Conservation (phyloP, 92 coral and sea anemone genomes). For the Parazoanthus swiftii region DNA sequence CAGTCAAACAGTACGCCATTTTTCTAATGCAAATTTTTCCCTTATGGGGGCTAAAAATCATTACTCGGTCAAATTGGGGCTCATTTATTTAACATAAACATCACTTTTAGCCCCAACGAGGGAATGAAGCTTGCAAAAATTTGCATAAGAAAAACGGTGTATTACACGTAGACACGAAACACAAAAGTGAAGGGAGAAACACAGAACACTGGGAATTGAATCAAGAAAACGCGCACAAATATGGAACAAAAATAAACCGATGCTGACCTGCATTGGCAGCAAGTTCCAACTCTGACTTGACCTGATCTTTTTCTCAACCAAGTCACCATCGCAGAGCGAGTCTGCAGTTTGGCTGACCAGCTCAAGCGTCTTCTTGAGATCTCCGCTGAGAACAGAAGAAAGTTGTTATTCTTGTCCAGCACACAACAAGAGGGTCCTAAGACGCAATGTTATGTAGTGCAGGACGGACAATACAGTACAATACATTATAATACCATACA, state of each 20-base stretch:
- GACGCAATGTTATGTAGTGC: not conserved
- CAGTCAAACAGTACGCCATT: not conserved
- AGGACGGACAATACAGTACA: not conserved
- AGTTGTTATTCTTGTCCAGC: not conserved
- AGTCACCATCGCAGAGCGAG: slow-evolving; percentile 85
- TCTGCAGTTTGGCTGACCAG: slow-evolving; percentile 87
- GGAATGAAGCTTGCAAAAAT: too few species aligned
- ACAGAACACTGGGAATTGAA: not conserved
- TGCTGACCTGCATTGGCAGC: slow-evolving; percentile 83
- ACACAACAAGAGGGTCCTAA: not conserved
- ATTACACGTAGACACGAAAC: too few species aligned
- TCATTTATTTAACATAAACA: too few species aligned
- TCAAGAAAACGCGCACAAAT: not conserved
- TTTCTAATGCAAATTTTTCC: too few species aligned
- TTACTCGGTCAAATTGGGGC: too few species aligned
- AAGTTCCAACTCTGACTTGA: slow-evolving; percentile 78
- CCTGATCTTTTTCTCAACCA: slow-evolving; percentile 74
- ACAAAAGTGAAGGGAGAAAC: too few species aligned
- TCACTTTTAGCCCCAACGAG: too few species aligned
- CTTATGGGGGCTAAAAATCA: too few species aligned
- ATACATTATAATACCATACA: not conserved
- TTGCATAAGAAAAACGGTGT: too few species aligned
- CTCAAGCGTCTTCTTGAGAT: slow-evolving; percentile 67
- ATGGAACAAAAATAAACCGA: not conserved
- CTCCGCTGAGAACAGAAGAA: slow-evolving; percentile 53